These are phyloP conservation scores for Aviceda subcristata DNA, from an alignment of 2,113 vertebrate species.

Conservation along the genomic window DNA sequence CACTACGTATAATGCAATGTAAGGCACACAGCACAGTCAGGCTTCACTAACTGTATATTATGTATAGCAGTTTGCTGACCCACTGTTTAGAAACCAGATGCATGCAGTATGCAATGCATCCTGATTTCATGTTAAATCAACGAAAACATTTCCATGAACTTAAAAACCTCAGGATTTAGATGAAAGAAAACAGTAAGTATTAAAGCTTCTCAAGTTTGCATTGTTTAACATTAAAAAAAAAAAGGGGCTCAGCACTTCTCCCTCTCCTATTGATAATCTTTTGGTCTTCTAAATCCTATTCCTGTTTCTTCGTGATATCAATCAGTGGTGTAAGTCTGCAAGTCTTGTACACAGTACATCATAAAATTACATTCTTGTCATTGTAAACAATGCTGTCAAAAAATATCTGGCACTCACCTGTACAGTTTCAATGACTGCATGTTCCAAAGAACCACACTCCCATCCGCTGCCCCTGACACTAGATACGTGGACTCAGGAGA, in stretches of 20 bases:
- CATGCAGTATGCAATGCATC: not conserved
- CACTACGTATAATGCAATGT: not conserved
- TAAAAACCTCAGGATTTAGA: not conserved
- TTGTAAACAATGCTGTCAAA: not conserved
- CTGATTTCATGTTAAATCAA: not conserved
- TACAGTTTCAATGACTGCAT: conserved; percentile 68
- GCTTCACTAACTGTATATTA: not conserved
- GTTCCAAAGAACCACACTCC: conserved; percentile 87
- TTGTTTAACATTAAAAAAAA: not conserved
- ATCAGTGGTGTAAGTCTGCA: not conserved
- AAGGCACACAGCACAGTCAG: not conserved
- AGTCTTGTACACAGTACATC: too few relatives aligned
- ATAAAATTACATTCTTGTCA: accelerated
- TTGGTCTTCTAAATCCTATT: not conserved
- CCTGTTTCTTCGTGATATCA: accelerated
- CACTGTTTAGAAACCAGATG: not conserved
- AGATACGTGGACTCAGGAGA: conserved; percentile 76
- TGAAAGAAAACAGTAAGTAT: not conserved
- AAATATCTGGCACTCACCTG: conserved; percentile 61
- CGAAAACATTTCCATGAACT: not conserved
- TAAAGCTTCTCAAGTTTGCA: not conserved
- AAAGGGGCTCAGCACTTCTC: not conserved
- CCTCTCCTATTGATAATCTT: not conserved
- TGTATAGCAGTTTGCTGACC: accelerated
- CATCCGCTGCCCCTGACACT: conserved; percentile 87